Evolutionary conservation across 2,113 vertebrate genomes (phyloP).

Genomic region (Lepus americanus): DNA sequence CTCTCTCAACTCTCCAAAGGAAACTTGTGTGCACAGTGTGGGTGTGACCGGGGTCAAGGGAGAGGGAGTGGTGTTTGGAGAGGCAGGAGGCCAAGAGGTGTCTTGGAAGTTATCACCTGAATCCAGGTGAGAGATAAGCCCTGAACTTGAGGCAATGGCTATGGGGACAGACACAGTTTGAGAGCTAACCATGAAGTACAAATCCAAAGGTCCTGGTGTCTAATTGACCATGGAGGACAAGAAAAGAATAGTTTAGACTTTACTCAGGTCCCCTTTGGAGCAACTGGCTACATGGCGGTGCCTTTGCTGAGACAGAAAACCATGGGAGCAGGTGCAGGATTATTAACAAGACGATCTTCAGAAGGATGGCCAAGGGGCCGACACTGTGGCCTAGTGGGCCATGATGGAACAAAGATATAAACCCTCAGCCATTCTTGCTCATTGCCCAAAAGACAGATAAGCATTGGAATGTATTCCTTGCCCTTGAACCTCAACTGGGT

Average conservation of each 20-base stretch:
- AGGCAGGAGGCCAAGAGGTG: not conserved
- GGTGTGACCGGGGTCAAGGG: not conserved
- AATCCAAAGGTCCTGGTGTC: conserved; percentile 51
- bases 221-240: conserved; percentile 22
- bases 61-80: not conserved
- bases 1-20: conserved; percentile 38
- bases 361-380: not conserved
- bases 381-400: no score
- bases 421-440: no score
- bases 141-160: not conserved
- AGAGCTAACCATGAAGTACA: conserved; percentile 43
- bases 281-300: not conserved
- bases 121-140: conserved; percentile 43
- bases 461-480: no score
- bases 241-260: conserved; percentile 21
- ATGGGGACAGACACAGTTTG: not conserved
- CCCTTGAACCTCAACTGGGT: no score
- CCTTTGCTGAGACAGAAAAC: not conserved
- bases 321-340: not conserved
- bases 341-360: not conserved
- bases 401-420: no score
- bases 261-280: not conserved
- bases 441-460: no score
- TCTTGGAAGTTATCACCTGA: not conserved
- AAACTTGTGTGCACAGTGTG: not conserved